Conservation (phyloP, 2,113 vertebrate genomes). For the Chaenogobius annularis region DNA sequence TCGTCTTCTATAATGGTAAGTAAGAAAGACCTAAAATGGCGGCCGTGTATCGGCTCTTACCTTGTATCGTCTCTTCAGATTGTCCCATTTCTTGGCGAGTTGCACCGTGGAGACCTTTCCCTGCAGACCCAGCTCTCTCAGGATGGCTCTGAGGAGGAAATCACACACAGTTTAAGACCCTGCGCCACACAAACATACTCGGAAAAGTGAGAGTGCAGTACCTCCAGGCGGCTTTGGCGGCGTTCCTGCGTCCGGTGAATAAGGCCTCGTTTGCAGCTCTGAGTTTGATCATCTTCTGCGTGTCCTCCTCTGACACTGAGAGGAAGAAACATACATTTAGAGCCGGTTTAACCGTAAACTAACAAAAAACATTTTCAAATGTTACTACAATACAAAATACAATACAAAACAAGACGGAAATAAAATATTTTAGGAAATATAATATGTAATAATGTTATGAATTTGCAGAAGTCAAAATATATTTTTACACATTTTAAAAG, state of each 20-base stretch:
- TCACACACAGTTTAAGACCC: background rate
- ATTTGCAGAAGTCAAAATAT: too few species aligned
- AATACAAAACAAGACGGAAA: too few species aligned
- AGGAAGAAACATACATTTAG: too few species aligned
- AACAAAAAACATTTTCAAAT: too few species aligned
- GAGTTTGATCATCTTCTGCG: constrained; percentile 74
- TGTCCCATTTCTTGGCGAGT: constrained; percentile 81
- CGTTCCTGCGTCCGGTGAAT: constrained; percentile 77
- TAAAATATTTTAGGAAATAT: too few species aligned
- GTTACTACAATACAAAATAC: too few species aligned
- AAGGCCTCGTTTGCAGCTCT: constrained; percentile 71
- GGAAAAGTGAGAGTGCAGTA: constrained; percentile 25
- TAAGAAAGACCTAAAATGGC: too few species aligned
- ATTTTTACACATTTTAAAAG: too few species aligned
- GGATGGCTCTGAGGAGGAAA: constrained; percentile 65
- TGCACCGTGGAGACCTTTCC: constrained; percentile 77
- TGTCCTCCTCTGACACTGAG: constrained; percentile 77
- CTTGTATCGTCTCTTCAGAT: constrained; percentile 80
- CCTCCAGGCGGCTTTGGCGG: constrained; percentile 78
- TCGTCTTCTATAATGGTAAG: too few species aligned
- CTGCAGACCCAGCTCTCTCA: constrained; percentile 74
- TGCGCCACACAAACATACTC: too few species aligned
- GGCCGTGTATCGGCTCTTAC: constrained; percentile 18
- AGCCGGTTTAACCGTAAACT: too few species aligned
- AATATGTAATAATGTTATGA: too few species aligned